phyloP scores from a whole-genome alignment of 1,140 invertebrate genomes.

The Scaptodrosophila lebanonensis region DNA sequence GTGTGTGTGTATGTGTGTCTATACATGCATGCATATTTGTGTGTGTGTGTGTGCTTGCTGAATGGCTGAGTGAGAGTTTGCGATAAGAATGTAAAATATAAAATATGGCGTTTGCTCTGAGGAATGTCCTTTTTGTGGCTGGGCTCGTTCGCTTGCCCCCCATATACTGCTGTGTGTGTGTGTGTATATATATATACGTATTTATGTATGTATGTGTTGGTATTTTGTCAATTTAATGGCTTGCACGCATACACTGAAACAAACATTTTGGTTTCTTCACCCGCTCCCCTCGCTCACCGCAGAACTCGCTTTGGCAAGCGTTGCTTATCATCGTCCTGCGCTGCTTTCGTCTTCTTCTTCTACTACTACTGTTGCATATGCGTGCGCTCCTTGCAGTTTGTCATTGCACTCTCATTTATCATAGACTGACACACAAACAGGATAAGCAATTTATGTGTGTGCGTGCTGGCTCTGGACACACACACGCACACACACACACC shows the following conservation, averaged over 20 bases:
- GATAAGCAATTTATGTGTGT: slow-evolving; percentile 65
- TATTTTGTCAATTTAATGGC: slow-evolving; percentile 75
- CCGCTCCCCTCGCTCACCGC: not conserved
- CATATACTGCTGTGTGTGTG: slow-evolving; percentile 18
- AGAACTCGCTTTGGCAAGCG: slow-evolving; percentile 11
- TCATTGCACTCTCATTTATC: slow-evolving; percentile 71
- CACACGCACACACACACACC: too few species aligned
- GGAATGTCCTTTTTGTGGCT: slow-evolving; percentile 75
- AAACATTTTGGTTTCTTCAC: slow-evolving; percentile 21
- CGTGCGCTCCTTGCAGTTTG: slow-evolving; percentile 65
- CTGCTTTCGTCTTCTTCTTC: too few species aligned
- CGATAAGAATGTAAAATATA: slow-evolving; percentile 77
- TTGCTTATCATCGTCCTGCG: slow-evolving; percentile 65
- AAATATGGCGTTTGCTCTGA: slow-evolving; percentile 71
- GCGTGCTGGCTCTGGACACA: not conserved
- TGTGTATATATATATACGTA: not conserved
- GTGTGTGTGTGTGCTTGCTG: slow-evolving; percentile 18
- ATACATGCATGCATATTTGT: not conserved
- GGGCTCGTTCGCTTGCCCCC: not conserved
- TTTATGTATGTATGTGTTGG: slow-evolving; percentile 48
- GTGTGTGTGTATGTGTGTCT: slow-evolving; percentile 16
- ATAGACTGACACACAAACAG: slow-evolving; percentile 43
- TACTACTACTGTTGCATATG: too few species aligned
- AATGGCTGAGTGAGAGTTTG: slow-evolving; percentile 76
- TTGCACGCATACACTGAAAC: slow-evolving; percentile 47